Evolutionary conservation across 64 coral and sea anemone genomes (phyloP), one percentile per base, ranked within the genome.

Genomic region (Anthopleura sola): DNA sequence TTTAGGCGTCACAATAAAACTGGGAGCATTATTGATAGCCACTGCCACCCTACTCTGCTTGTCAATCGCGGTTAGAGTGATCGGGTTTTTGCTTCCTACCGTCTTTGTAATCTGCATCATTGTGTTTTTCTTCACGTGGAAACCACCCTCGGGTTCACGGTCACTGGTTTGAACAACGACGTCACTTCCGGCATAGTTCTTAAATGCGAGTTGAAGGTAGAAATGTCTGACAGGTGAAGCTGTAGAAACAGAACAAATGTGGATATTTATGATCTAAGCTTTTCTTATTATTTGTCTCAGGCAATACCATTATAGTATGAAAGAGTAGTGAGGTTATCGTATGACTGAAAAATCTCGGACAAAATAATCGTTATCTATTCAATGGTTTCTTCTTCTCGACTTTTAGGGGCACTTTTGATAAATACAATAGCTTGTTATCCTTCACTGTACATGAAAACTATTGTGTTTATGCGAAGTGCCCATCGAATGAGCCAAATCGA

Each of bases 11-110:
- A 97, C 20, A n/a, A 90, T 91, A 12, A 88, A 31, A 60, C 91
- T 97, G 0, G 91, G 87, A n/a, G 93, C 91, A 85, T 97, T 97
- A 55, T 97, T 97, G 33, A 97, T 82, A 38, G 62, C 90, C 16
- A 69, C 83, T 80, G 37, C 75, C 44, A 24, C 88, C 82, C 14
- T 74, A 24, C 26, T 69, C 13, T 9, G 84, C 34, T 20, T 24
- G 36, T 92, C 85, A 9, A 92, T 75, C 0, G 90, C 95, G 51
- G 91, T 93, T 21, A 97, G 81, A 0, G 85, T 93, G 5, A 93
- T 64, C 0, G 95, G 80, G 32, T 90, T 88, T 18, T 50, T 40
- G 53, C 89, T 78, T 0, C 91, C 79, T 5, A 93, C 91, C 32
- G 85, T 91, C 46, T 97, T 97, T 18, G 95, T 90, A 1, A 93